Base-by-base conservation (phyloP, 92 coral and sea anemone species). In the Epizoanthus stellaris region DNA sequence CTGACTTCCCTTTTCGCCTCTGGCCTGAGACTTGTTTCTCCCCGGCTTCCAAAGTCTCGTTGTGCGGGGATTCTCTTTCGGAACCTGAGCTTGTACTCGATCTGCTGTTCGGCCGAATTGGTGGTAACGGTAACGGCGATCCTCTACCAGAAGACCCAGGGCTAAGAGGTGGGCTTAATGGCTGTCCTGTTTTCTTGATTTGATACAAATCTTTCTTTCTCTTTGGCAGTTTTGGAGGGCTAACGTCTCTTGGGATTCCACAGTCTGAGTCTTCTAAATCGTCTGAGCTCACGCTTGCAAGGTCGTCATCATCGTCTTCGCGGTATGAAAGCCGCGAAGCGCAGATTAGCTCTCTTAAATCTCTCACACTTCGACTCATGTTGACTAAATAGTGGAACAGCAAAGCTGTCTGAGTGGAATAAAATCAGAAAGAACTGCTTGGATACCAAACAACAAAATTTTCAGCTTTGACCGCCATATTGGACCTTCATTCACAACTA, bases 331-430 rank as follows among this genome's bases (percentile, higher is more conserved):
- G 73, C 61, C 98, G 93, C 38, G 98, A 95, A 40, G 92, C 92
- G 76, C 94, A 91, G 47, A 95, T 95, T 58, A 95, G 77, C 68
- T 95, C 98, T 58, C 98, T 80, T 13, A 95, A 87, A 87, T 95
- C 98, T 87, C 89, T 95, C 56, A 92, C 93, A 82, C 98, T 93
- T 39, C 98, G 91, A 70, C 88, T 89, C 98, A 95, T 95, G 67
- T 11, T 56, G 80, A 39, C 1, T 40, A 5, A 39, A 14, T 9
- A 9, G 6, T 17, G 45, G 43, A n/a, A 11, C 8, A 3, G 14
- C n/a, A 36, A 39, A 23, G 42, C 43, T 30, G 11, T 15, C 38
- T 21, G 9, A 23, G 1, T 62, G 17, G n/a, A 66, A 87, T 75
- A 83, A 75, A 49, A 36, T 34, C 62, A 10, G 5, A 34, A 20